A percentile compares a stretch with the other conserved stretches of the same genome.
These are phyloP conservation scores for Phoenicopterus ruber DNA, from an alignment of 2,113 vertebrate species.

Conservation along the genomic window DNA sequence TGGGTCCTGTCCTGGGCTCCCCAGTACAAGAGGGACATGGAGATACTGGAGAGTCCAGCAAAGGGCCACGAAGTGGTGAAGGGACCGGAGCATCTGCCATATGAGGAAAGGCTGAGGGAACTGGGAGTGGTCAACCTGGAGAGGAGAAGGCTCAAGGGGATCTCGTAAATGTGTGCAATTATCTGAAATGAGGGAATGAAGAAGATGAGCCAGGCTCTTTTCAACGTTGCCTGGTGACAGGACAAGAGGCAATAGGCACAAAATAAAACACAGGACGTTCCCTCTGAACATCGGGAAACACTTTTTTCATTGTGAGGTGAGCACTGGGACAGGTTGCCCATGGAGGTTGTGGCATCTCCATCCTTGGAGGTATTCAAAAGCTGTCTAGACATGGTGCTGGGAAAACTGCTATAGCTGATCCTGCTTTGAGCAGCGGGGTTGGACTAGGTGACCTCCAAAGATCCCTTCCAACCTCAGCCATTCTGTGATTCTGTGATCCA, in stretches of 20 bases:
- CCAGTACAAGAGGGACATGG: fast-evolving
- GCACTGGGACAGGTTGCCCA: neutral
- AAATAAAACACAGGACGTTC: neutral
- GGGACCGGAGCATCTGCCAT: neutral
- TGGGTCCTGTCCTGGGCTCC: neutral
- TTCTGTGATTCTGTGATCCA: neutral
- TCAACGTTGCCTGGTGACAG: neutral
- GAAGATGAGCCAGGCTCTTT: neutral
- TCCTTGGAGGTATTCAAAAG: neutral
- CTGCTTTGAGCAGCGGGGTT: neutral
- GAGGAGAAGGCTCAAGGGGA: neutral
- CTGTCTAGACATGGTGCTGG: neutral
- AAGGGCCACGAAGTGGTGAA: neutral
- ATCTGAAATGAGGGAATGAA: neutral
- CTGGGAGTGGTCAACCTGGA: neutral
- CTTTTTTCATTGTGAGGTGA: neutral
- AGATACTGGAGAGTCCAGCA: neutral
- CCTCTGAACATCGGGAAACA: neutral
- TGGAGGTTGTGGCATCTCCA: neutral
- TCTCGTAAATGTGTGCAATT: neutral
- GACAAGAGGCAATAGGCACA: neutral
- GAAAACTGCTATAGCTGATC: neutral
- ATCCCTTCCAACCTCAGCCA: neutral
- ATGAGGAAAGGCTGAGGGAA: neutral
- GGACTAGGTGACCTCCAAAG: neutral